Conservation (phyloP, 2,113 vertebrate species). For the Spea bombifrons region DNA sequence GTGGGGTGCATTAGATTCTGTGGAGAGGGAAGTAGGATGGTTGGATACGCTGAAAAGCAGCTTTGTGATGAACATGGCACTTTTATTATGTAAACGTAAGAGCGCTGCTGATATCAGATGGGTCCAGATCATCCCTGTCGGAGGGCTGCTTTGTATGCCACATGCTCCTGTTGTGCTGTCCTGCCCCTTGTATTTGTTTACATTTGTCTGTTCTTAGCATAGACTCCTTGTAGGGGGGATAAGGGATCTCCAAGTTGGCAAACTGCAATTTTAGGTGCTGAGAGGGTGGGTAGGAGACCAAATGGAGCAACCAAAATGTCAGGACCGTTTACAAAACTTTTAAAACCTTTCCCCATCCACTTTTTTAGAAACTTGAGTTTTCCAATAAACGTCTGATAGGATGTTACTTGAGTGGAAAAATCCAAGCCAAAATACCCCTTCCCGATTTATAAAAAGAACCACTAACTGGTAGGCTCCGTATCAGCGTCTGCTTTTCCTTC, state of each 20-base stretch:
- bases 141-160: slow-evolving; percentile 31
- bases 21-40: slow-evolving; percentile 17
- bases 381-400: no score
- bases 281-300: slow-evolving; percentile 6
- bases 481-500: background rate
- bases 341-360: no score
- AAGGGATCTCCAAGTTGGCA: slow-evolving; percentile 19
- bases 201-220: slow-evolving; percentile 20
- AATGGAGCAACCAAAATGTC: background rate
- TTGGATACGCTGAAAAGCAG: slow-evolving; percentile 2
- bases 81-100: slow-evolving; percentile 9
- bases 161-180: slow-evolving; percentile 13
- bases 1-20: slow-evolving; percentile 34
- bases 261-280: background rate
- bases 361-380: no score
- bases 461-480: slow-evolving; percentile 17
- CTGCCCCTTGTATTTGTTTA: slow-evolving; percentile 35
- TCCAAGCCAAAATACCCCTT: no score
- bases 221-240: slow-evolving; percentile 21
- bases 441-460: slow-evolving; percentile 9
- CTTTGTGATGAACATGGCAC: slow-evolving; percentile 20
- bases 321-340: background rate
- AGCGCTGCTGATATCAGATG: slow-evolving; percentile 22
- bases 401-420: no score
- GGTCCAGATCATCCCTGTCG: slow-evolving; percentile 1